Base-by-base conservation (phyloP, 2,888 invertebrate species). In the Tetanocera ferruginea region DNA sequence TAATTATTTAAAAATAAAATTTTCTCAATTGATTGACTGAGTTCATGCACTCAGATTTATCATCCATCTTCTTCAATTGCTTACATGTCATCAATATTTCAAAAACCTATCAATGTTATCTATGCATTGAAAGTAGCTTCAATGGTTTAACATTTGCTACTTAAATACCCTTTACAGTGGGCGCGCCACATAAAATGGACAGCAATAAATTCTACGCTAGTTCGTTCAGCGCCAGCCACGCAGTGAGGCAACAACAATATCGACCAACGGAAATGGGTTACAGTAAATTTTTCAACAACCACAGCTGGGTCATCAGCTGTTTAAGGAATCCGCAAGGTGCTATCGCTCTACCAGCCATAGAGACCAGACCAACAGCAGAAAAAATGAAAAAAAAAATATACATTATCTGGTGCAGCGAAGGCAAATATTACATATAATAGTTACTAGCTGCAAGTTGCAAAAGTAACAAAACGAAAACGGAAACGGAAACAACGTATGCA, bases 401-500 rank as follows among this genome's bases (percentile, higher is more conserved):
- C 81, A 82, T 83, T 83, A 82, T 80, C 80, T 83, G 78, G 81
- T 79, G 81, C 81, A 78, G 78, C 81, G 80, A 83, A 80, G 78
- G 81, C 79, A 79, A 81, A 83, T 83, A 83, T 82, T 83, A 82
- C 83, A 82, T 83, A 81, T 82, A 82, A 80, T 76, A 23, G 37
- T 34, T 23, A 28, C 52, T 5, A 9, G 9, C n/a, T 14, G n/a
- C 31, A 14, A 74, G 73, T 49, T 67, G 0, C 60, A 31, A 17
- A 11, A 60, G 37, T 25, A 73, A 70, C 55, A 57, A 51, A 60
- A 34, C 43, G 43, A 62, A 57, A 60, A 37, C 80, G 82, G 83
- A 83, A 82, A 78, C 82, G 83, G 83, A 83, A 81, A 83, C 79
- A 51, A 19, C 74, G 80, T 76, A 81, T 81, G 82, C 83, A 83